A percentile compares a stretch with the other conserved stretches of the same genome.
Conservation (phyloP, 2,797 vertebrate genomes). For the Takifugu rubripes region DNA sequence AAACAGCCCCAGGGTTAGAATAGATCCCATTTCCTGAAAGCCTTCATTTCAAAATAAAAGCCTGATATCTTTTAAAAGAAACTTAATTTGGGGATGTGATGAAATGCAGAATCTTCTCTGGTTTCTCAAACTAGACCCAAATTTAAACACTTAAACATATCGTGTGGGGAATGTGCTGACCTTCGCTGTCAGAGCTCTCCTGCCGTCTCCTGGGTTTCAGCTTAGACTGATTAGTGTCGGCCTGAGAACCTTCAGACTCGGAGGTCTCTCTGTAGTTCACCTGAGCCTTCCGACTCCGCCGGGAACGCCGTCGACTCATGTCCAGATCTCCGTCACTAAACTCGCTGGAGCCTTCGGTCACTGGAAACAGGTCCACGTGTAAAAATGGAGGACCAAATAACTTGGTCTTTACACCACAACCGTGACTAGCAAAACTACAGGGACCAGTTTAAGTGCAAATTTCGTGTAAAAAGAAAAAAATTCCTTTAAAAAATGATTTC, state of each 20-base stretch:
- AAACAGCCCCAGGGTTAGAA: slow-evolving; percentile 1
- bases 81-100: no score
- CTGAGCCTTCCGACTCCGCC: slow-evolving; percentile 88
- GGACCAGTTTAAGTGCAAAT: no score
- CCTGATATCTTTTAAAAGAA: no score
- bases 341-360: slow-evolving; percentile 89
- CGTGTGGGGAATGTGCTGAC: slow-evolving; percentile 62
- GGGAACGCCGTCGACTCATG: slow-evolving; percentile 87
- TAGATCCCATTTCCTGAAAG: not conserved
- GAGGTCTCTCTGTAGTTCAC: slow-evolving; percentile 97
- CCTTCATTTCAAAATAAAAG: no score
- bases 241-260: slow-evolving; percentile 89
- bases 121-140: no score
- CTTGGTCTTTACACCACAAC: no score
- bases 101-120: no score
- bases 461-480: no score
- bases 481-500: no score
- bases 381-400: not conserved
- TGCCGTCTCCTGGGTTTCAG: slow-evolving; percentile 76
- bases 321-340: slow-evolving; percentile 94
- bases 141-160: no score
- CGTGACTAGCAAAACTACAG: no score
- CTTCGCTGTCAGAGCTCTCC: slow-evolving; percentile 88
- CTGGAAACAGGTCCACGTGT: slow-evolving; percentile 59
- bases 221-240: slow-evolving; percentile 74